Evolutionary conservation across 2,113 vertebrate species (phyloP), one percentile per base, ranked within the genome.

Genomic region (Ptilorrhoa leucosticta): DNA sequence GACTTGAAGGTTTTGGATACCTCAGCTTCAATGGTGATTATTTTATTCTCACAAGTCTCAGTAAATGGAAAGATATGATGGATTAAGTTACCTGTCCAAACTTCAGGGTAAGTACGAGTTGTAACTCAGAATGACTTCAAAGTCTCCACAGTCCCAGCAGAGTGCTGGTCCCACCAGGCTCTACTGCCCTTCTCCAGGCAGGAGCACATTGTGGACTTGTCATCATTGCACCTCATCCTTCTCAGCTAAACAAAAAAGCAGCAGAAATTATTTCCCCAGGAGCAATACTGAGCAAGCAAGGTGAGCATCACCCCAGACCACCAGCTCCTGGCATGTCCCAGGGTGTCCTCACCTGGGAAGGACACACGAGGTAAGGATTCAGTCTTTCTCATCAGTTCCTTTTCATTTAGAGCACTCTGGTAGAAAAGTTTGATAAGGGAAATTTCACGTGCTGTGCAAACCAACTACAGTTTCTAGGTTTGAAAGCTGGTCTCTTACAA

Each of bases 401-500:
- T 42, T 35, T 33, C 35, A 33, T 37, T 16, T 54, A 42, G 6
- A 61, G 17, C 33, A 57, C 15, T 21, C 16, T 19, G 20, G 20
- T 4, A 56, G n/a, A 21, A 71, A 79, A 56, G 28, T 72, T 40
- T 83, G 31, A 22, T 35, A 28, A 35, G 24, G 17, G 19, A 89
- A 44, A 54, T 61, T 53, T 50, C 13, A 66, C 47, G 8, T 81
- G 35, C n/a, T 78, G 7, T 68, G 48, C 47, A 82, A 90, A 47
- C 9, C 27, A 48, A 31, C 20, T 23, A 8, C 31, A 21, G 1
- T 81, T 77, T 89, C 42, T 50, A 60, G 11, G 19, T 81, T 70
- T 0, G 0, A 60, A 89, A 66, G 22, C 21, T 44, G 16, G 7
- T 64, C 27, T 90, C 40, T n/a, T 33, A 30, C 0, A 0, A 58